Conservation (phyloP, 2,113 vertebrate species). For the Lagopus muta region DNA sequence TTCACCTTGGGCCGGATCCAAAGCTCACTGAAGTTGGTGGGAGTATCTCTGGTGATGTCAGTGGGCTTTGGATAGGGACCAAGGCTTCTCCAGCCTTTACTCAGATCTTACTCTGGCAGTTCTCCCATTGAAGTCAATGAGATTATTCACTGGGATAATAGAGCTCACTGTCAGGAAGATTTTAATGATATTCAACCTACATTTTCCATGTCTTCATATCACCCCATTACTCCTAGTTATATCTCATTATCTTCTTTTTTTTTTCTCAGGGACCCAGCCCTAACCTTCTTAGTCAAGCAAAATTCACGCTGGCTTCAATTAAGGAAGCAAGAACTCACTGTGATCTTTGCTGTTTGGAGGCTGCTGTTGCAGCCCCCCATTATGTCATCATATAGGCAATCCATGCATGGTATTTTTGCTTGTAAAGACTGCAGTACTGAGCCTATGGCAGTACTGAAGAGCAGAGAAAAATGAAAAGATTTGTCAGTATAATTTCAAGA, state of each 20-base stretch:
- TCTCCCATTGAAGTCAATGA: background rate
- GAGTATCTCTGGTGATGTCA: background rate
- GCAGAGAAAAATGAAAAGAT: slow-evolving; percentile 65
- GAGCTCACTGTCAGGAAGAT: slow-evolving; percentile 59
- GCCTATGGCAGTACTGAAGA: slow-evolving; percentile 51
- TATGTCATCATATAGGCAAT: background rate
- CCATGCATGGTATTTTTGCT: background rate
- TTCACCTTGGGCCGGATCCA: background rate
- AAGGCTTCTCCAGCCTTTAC: background rate
- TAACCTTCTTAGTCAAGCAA: background rate
- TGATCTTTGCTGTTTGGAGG: background rate
- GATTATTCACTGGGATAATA: slow-evolving; percentile 41
- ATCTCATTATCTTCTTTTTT: slow-evolving; percentile 23
- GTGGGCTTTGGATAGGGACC: background rate
- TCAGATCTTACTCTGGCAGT: background rate
- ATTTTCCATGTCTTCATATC: slow-evolving; percentile 17
- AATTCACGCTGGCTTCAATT: background rate
- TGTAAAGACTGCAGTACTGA: background rate
- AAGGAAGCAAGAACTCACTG: background rate
- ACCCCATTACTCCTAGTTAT: slow-evolving; percentile 12
- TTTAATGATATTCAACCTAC: slow-evolving; percentile 64
- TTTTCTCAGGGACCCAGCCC: background rate
- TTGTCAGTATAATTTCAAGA: slow-evolving; percentile 61
- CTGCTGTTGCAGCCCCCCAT: background rate
- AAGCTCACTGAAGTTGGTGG: background rate